These are phyloP conservation scores for Chrysopilus asiliformis DNA, from an alignment of 2,888 invertebrate species.

Conservation along the genomic window DNA sequence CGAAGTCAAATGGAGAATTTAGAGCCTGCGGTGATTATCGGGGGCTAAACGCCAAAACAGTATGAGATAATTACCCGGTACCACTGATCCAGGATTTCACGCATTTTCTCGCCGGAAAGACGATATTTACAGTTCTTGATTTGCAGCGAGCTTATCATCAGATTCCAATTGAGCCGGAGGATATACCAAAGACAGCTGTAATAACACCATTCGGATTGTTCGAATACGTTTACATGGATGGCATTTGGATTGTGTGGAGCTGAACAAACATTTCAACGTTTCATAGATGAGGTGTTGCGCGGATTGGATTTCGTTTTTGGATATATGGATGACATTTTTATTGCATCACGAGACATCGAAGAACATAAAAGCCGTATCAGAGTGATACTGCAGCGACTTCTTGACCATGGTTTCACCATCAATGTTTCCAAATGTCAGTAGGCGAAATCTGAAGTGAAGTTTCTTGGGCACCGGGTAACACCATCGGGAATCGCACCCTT, in stretches of 20 bases:
- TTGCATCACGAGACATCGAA: neutral
- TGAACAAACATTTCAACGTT: no score
- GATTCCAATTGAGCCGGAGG: neutral
- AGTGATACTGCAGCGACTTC: neutral
- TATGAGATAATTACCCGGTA: neutral
- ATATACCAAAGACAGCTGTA: neutral
- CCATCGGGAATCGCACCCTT: neutral
- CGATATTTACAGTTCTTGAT: neutral
- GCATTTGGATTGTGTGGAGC: no score
- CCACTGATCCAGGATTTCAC: neutral
- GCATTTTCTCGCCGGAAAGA: neutral
- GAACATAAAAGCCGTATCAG: neutral
- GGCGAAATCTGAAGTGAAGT: neutral
- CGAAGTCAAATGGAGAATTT: no score
- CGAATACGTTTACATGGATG: no score
- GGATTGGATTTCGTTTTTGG: neutral
- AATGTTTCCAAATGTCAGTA: neutral
- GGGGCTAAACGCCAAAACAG: neutral
- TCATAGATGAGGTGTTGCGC: neutral
- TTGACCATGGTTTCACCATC: neutral
- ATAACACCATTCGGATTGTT: no score
- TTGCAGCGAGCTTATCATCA: neutral
- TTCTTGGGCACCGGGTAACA: neutral
- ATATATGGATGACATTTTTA: neutral
- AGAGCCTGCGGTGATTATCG: neutral